Conservation (phyloP, 2,797 vertebrate genomes). For the Trematomus bernacchii region DNA sequence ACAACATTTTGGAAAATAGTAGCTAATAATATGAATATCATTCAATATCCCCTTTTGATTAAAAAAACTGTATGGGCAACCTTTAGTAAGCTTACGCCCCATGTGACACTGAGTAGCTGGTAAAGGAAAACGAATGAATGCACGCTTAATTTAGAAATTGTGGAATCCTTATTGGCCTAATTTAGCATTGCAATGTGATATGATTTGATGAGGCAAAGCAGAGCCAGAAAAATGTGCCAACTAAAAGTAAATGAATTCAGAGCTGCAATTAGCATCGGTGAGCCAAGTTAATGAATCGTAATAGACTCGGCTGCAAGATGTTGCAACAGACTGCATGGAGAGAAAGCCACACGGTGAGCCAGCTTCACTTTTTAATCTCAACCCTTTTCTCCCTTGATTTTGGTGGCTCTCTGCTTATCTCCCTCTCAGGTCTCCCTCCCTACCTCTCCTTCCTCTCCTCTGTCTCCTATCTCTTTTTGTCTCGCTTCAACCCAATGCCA, state of each 20-base stretch:
- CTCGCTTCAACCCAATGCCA: slow-evolving; percentile 13
- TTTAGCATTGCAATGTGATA: slow-evolving; percentile 37
- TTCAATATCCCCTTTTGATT: not conserved
- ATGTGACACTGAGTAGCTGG: not conserved
- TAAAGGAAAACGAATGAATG: not conserved
- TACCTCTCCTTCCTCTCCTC: not conserved
- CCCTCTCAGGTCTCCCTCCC: slow-evolving; percentile 13
- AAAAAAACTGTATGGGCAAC: not conserved
- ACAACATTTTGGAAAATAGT: no score
- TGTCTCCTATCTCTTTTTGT: slow-evolving; percentile 23
- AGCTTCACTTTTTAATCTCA: slow-evolving; percentile 34
- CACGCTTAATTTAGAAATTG: not conserved
- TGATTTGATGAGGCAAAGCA: slow-evolving; percentile 44
- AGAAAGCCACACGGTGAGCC: not conserved
- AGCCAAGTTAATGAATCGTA: slow-evolving; percentile 59
- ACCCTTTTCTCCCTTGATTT: not conserved
- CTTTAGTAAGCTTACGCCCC: not conserved
- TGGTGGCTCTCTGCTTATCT: slow-evolving; percentile 26
- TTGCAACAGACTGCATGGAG: slow-evolving; percentile 25
- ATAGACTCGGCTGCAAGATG: slow-evolving; percentile 42
- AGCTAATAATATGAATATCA: no score
- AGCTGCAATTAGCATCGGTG: slow-evolving; percentile 48
- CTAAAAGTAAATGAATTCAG: slow-evolving; percentile 59
- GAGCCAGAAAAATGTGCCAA: slow-evolving; percentile 29
- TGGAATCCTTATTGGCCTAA: slow-evolving; percentile 24